These are phyloP conservation scores for Heteropelma amictum DNA, from an alignment of 2,888 invertebrate species.

Conservation along the genomic window DNA sequence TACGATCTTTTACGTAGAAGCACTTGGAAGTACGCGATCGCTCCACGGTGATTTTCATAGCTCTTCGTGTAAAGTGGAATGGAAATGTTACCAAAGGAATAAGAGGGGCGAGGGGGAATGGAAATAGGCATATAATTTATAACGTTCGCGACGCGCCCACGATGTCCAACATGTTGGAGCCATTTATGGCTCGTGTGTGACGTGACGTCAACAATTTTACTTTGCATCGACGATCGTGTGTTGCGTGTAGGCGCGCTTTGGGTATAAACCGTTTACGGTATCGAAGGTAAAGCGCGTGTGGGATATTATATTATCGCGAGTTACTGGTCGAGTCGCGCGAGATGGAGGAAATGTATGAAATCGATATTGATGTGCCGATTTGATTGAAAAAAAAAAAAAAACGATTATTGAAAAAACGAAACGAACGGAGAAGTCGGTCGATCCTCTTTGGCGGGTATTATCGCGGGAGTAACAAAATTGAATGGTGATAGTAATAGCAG, in stretches of 20 bases:
- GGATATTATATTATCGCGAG: too few relatives aligned
- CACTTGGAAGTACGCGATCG: conserved; percentile 38
- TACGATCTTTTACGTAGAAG: conserved; percentile 44
- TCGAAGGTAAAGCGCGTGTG: conserved; percentile 74
- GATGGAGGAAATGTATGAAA: too few relatives aligned
- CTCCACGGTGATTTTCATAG: conserved; percentile 36
- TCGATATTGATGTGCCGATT: too few relatives aligned
- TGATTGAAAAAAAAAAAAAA: too few relatives aligned
- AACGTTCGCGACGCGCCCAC: conserved; percentile 73
- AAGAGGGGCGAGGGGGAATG: conserved; percentile 31
- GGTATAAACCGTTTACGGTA: conserved; percentile 71
- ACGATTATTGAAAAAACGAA: too few relatives aligned
- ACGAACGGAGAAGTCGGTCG: too few relatives aligned
- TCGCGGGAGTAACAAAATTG: too few relatives aligned
- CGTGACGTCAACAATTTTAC: conserved; percentile 74
- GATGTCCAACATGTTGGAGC: conserved; percentile 67
- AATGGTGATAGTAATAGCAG: too few relatives aligned
- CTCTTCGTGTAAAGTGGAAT: conserved; percentile 44
- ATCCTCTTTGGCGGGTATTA: too few relatives aligned
- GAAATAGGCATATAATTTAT: conserved; percentile 73
- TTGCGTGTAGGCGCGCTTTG: conserved; percentile 35
- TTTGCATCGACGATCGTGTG: conserved; percentile 70
- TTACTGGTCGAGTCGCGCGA: too few relatives aligned
- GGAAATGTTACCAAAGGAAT: conserved; percentile 35
- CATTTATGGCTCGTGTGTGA: conserved; percentile 73